Evolutionary conservation across 2,113 vertebrate species (phyloP), one percentile per base, ranked within the genome.

Genomic region (Cottus gobio): DNA sequence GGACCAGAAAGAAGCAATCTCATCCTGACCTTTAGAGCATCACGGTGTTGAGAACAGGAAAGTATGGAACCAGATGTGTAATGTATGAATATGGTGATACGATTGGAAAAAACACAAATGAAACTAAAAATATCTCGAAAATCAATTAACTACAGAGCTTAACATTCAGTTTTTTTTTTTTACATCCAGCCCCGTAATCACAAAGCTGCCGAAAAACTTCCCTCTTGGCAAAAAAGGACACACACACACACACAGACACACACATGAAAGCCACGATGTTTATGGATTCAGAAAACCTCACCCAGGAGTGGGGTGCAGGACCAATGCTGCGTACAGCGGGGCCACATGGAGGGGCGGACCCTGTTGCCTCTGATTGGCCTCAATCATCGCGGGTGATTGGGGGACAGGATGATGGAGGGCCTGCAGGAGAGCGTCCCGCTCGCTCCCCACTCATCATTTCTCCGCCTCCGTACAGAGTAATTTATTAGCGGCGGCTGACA

Each of bases 361-460:
- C 75, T 42, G 80, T 89, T 85, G 72, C 68, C 36, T 26, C 87
- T 92, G 90, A 91, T 93, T 92, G 93, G 89, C 85, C 87, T 90
- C 89, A 90, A 87, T 92, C 92, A 91, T 79, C 2, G 44, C 1
- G 54, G 71, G 56, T 89, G 91, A 92, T 87, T 89, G 86, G 66
- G 75, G 85, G 80, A 75, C 71, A 69, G 84, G 82, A 57, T 83
- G 89, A 90, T 86, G 61, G 80, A 83, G 83, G 62, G 84, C 24
- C 74, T 65, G 62, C 26, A 31, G 44, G 62, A 68, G 64, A 71
- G 44, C 60, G 61, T 36, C 50, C 70, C 20, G 48, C 72, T 70
- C 71, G 30, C 36, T 70, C 61, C 56, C 62, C 75, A 13, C 61
- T 71, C 60, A 22, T 30, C 18, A 1, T 68, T 72, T 56, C 69